Conservation (phyloP, 1,140 invertebrate genomes). For the Papilio machaon region DNA sequence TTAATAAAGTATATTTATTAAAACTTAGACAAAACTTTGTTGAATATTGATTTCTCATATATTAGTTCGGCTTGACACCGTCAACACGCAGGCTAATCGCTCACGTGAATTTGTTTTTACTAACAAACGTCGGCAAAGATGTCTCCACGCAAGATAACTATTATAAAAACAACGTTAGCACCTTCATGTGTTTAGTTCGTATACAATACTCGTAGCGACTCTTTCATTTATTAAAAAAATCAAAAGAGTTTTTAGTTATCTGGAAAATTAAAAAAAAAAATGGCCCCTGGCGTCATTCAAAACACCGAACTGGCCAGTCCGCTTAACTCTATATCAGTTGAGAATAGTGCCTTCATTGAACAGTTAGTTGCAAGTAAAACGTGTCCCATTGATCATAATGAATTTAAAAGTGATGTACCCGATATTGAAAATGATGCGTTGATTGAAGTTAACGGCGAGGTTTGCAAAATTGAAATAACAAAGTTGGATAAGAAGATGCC, state of each 20-base stretch:
- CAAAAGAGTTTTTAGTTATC: not conserved
- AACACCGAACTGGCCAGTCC: slow-evolving; percentile 62
- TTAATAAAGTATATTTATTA: not conserved
- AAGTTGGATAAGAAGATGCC: slow-evolving; percentile 58
- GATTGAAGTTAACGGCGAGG: slow-evolving; percentile 25
- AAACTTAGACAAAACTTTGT: not conserved
- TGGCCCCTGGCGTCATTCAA: slow-evolving; percentile 71
- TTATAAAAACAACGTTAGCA: slow-evolving; percentile 72
- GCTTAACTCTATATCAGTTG: slow-evolving; percentile 49
- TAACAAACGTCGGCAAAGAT: slow-evolving; percentile 52
- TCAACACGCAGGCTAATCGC: not conserved
- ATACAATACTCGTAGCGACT: slow-evolving; percentile 43
- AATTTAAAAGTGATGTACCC: slow-evolving; percentile 31
- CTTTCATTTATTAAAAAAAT: slow-evolving; percentile 10
- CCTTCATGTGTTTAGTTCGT: slow-evolving; percentile 63
- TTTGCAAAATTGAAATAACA: slow-evolving; percentile 45
- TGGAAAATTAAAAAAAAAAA: slow-evolving; percentile 46
- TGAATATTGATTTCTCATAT: not conserved
- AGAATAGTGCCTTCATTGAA: slow-evolving; percentile 51
- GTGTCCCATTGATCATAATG: slow-evolving; percentile 63
- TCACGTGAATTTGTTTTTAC: slow-evolving; percentile 50
- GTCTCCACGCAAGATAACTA: slow-evolving; percentile 62
- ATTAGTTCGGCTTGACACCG: not conserved
- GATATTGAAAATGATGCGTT: slow-evolving; percentile 14
- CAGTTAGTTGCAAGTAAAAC: slow-evolving; percentile 51